Conservation (phyloP, 2,113 vertebrate species). For the Apodemus speciosus region DNA sequence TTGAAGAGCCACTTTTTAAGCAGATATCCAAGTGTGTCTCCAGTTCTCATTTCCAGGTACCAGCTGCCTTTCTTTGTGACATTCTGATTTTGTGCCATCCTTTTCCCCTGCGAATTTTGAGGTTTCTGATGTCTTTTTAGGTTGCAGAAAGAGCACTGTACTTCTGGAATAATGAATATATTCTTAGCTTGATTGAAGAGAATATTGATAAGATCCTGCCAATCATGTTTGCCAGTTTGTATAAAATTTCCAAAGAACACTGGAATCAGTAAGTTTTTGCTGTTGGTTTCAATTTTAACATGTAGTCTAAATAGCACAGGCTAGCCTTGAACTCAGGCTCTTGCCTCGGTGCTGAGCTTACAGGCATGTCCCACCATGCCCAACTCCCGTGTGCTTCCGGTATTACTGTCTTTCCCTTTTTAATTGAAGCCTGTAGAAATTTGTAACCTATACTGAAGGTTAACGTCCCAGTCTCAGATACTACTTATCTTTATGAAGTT, state of each 20-base stretch:
- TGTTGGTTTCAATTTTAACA: not conserved
- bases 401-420: not conserved
- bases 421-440: not conserved
- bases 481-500: not conserved
- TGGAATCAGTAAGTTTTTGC: slow-evolving; percentile 94
- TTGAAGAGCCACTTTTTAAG: slow-evolving; percentile 97
- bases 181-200: slow-evolving; percentile 98
- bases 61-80: too few species aligned
- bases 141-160: slow-evolving; percentile 97
- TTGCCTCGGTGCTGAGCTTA: not conserved
- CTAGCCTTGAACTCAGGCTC: not conserved
- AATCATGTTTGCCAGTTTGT: slow-evolving; percentile 98
- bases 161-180: slow-evolving; percentile 99
- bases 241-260: slow-evolving; percentile 99
- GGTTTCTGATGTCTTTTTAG: slow-evolving; percentile 84
- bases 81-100: not conserved
- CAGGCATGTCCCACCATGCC: not conserved
- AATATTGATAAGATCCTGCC: slow-evolving; percentile 97
- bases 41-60: slow-evolving; percentile 98
- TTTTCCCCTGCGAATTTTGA: slow-evolving; percentile 54
- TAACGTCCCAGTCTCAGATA: not conserved
- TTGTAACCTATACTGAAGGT: not conserved
- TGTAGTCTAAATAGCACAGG: too few species aligned
- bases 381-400: not conserved
- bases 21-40: slow-evolving; percentile 97